Base-by-base conservation (phyloP, 2,113 vertebrate genomes). In the Apteryx mantelli region DNA sequence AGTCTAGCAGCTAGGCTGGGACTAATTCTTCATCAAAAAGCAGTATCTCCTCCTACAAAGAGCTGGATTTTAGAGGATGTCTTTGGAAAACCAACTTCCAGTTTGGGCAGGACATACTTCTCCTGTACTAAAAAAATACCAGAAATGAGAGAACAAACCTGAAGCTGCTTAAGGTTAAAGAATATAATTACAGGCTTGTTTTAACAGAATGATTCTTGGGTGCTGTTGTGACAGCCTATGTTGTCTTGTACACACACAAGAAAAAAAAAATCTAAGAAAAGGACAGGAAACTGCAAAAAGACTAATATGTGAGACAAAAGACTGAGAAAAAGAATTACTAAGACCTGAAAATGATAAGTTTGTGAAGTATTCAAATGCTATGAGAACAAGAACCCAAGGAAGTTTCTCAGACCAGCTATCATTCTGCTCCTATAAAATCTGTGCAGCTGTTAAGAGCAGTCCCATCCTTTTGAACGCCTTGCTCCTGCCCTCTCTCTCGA, bases 401-500 rank as follows among this genome's bases (percentile, higher is more conserved):
- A n/a, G n/a, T 0, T 0, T 11, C 9, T 1, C 8, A 58, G 19
- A 44, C 30, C 19, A 21, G 12, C 4, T 9, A 48, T 0, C 1
- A 0, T 5, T 21, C n/a, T 7, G 18, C 11, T 7, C 38, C 11
- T 9, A 1, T 2, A 63, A 32, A 28, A 38, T 0, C 16, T 8
- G 0, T 2, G 25, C 19, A 13, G 32, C 52, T n/a, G 8, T 7
- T 2, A 12, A 48, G 30, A 9, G 1, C 34, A 71, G 64, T 8
- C 15, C 20, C 16, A 15, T 5, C 48, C 50, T 4, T 56, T 24
- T 40, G 10, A 5, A 7, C 2, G 2, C 3, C 61, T 16, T 40
- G 2, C 2, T n/a, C 77, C 44, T 24, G 34, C 60, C 36, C 82
- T 64, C 7, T 1, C 64, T 3, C 70, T 17, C 2, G 12, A 11